phyloP scores from a whole-genome alignment of 2,113 vertebrate species.

The Paedocypris sp. region DNA sequence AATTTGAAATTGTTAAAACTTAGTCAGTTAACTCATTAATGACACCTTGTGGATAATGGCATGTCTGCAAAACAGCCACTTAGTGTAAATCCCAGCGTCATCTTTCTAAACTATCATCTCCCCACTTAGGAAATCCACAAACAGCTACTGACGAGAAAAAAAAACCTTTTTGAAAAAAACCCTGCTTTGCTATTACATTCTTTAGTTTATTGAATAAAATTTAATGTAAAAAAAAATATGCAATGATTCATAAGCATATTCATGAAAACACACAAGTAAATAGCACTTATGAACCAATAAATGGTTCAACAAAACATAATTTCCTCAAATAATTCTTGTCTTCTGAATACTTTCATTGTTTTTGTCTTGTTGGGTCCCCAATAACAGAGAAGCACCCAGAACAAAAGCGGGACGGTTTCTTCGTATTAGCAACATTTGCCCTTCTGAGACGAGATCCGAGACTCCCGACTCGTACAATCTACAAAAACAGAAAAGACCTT shows the following conservation, averaged over 20 bases:
- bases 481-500: too few species aligned
- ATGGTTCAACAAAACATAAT: too few species aligned
- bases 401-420: constrained; percentile 27
- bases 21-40: constrained; percentile 17
- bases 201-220: too few species aligned
- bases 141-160: background rate
- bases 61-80: constrained; percentile 10
- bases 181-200: too few species aligned
- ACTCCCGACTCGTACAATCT: constrained; percentile 9
- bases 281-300: too few species aligned
- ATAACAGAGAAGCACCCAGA: constrained; percentile 42
- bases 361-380: constrained; percentile 33
- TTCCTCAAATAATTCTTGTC: too few species aligned
- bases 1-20: constrained; percentile 16
- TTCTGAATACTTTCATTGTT: constrained; percentile 2
- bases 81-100: constrained; percentile 14
- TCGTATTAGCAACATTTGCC: constrained; percentile 14
- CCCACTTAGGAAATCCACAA: constrained; percentile 32
- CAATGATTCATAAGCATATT: too few species aligned
- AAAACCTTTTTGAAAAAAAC: too few species aligned
- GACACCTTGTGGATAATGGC: constrained; percentile 24
- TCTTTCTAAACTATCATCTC: constrained; percentile 7
- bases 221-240: too few species aligned
- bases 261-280: too few species aligned
- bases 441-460: constrained; percentile 25